Conservation (phyloP, 2,888 invertebrate genomes). For the Podabrus alpinus region DNA sequence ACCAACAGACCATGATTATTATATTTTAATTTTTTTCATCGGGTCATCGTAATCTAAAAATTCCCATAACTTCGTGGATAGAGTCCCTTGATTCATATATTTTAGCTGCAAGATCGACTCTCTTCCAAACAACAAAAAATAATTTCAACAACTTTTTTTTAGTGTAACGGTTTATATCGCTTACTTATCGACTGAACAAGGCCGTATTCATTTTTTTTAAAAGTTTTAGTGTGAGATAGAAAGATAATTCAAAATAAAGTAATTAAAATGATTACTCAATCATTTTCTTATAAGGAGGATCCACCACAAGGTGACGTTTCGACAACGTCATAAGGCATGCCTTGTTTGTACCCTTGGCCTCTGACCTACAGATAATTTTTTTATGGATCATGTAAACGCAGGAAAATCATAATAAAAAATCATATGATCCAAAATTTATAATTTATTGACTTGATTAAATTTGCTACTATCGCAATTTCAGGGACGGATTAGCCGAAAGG, state of each 20-base stretch:
- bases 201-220: conserved; percentile 10
- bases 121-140: neutral
- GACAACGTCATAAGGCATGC: conserved; percentile 25
- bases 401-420: neutral
- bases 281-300: conserved; percentile 10
- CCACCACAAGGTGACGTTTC: conserved; percentile 18
- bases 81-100: neutral
- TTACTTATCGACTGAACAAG: conserved; percentile 2
- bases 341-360: conserved; percentile 35
- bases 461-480: neutral
- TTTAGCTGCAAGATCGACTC: no score
- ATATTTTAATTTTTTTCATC: neutral
- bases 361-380: conserved; percentile 17
- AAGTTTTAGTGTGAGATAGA: neutral
- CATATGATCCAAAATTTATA: neutral
- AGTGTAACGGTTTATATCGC: neutral
- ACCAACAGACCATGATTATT: neutral
- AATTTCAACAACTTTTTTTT: neutral
- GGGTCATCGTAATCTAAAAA: neutral
- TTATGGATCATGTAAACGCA: conserved; percentile 14
- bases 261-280: conserved; percentile 1
- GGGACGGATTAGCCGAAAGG: neutral
- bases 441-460: neutral
- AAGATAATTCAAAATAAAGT: neutral
- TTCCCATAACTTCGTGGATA: neutral